phyloP scores from a whole-genome alignment of 2,113 vertebrate genomes.

The Gambusia affinis region DNA sequence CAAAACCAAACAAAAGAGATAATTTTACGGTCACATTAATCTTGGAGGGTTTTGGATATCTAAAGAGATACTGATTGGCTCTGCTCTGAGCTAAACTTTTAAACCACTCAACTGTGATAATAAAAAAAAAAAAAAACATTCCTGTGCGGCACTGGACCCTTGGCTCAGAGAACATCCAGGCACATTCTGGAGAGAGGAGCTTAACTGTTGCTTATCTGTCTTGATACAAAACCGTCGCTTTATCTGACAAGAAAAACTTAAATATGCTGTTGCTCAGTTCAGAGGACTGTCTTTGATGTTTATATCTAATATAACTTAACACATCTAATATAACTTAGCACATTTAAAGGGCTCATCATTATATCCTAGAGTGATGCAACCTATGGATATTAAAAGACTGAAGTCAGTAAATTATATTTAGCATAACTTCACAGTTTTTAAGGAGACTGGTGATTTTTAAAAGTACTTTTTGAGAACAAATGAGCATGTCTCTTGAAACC shows the following conservation, averaged over 20 bases:
- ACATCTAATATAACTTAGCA: background rate
- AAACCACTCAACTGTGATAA: constrained; percentile 11
- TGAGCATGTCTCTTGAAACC: too few species aligned
- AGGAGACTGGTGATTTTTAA: too few species aligned
- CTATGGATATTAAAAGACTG: background rate
- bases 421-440: background rate
- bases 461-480: too few species aligned
- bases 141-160: constrained; percentile 6
- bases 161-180: constrained; percentile 7
- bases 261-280: background rate
- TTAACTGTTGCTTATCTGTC: background rate
- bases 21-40: background rate
- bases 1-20: background rate
- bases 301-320: background rate
- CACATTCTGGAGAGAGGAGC: background rate
- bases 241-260: background rate
- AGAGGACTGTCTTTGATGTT: background rate
- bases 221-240: background rate
- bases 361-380: background rate
- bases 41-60: too few species aligned
- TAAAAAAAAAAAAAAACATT: constrained; percentile 3
- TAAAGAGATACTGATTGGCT: background rate
- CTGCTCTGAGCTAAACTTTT: constrained; percentile 14
- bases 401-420: background rate
- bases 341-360: background rate